Conservation (phyloP, 2,113 vertebrate species). For the Pomatorhinus ruficollis region DNA sequence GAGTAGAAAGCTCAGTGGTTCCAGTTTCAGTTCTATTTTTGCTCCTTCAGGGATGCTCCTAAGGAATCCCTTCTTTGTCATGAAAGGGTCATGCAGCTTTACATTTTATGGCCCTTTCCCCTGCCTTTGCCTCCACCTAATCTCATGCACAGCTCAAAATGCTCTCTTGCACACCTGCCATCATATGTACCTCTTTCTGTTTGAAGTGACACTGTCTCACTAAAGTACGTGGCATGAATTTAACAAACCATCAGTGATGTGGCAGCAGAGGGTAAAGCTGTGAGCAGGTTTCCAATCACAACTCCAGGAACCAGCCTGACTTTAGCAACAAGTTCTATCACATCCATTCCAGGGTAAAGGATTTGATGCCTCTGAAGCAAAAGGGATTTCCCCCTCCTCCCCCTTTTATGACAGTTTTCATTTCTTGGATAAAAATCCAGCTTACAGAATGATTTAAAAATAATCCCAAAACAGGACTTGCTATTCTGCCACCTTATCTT, state of each 20-base stretch:
- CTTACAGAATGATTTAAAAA: background rate
- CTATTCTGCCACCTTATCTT: conserved; percentile 42
- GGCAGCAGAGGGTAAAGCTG: background rate
- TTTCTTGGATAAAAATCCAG: background rate
- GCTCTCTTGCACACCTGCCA: background rate
- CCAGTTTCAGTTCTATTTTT: background rate
- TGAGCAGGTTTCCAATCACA: background rate
- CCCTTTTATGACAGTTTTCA: background rate
- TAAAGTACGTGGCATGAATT: background rate
- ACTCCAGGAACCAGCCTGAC: background rate
- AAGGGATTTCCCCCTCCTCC: accelerated
- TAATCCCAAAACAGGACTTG: background rate
- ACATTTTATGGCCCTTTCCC: background rate
- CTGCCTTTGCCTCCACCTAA: background rate
- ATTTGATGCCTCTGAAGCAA: background rate
- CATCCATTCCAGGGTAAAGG: background rate
- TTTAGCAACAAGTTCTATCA: background rate
- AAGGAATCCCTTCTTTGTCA: background rate
- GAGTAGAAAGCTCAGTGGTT: background rate
- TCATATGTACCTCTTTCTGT: background rate
- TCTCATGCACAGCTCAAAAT: background rate
- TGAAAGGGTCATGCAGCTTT: background rate
- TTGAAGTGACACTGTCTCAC: background rate
- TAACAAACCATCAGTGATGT: background rate
- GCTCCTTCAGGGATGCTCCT: background rate